These are phyloP conservation scores for Zosterops hypoxanthus DNA, from an alignment of 2,113 vertebrate genomes.

Conservation along the genomic window DNA sequence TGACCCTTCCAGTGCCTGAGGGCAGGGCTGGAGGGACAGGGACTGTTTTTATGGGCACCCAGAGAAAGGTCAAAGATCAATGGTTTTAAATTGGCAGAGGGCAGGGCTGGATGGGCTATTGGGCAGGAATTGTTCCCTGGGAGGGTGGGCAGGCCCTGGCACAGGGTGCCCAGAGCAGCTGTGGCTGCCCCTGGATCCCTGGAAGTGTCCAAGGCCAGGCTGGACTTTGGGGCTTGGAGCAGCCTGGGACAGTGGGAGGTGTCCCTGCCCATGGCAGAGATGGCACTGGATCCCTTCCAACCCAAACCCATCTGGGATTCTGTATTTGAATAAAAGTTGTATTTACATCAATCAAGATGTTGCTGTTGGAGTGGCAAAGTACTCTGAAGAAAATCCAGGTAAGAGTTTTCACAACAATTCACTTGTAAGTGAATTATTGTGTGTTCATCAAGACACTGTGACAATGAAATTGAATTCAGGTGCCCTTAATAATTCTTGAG, in stretches of 20 bases:
- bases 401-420: neutral
- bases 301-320: fast-evolving
- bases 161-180: neutral
- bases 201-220: fast-evolving
- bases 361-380: neutral
- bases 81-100: neutral
- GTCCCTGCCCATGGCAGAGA: neutral
- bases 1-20: neutral
- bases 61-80: neutral
- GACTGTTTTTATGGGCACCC: neutral
- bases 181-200: neutral
- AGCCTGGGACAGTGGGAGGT: neutral
- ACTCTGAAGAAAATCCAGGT: neutral
- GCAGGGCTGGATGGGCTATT: fast-evolving
- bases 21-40: neutral
- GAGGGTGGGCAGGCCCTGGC: neutral
- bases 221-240: neutral
- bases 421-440: neutral
- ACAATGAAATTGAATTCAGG: neutral
- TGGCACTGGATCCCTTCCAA: fast-evolving
- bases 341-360: neutral
- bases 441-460: neutral
- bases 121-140: neutral
- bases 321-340: neutral
- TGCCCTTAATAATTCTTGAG: neutral